Evolutionary conservation across 2,888 invertebrate genomes (phyloP), one percentile per base, ranked within the genome.

Genomic region (Patella pellucida): DNA sequence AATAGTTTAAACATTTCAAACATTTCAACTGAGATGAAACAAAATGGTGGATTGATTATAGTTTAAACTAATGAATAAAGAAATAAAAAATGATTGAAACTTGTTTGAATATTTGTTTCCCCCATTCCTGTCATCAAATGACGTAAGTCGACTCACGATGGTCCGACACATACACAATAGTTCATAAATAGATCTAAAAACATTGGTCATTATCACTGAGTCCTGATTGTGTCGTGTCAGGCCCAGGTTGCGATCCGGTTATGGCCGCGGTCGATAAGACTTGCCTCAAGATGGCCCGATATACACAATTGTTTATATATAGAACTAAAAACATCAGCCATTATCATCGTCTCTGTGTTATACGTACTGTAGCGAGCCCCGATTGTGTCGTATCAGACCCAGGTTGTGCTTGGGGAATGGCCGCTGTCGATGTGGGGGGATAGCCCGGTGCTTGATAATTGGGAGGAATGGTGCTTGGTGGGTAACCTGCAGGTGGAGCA

Each of bases 331-430:
- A 54, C 15, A 16, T 16, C 1, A 7, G 16, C 54, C n/a, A 54
- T 16, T 16, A n/a, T 62, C 23, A 62, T 23, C 62, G 73, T 73
- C 84, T 78, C 1, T 82, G 83, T 16, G 82, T 82, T 51, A 84
- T 82, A 71, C 82, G 78, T 0, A 84, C 84, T 62, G 80, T 81
- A 41, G 84, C 78, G 41, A 84, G 76, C 68, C 75, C 74, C 27
- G 80, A 78, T 50, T 75, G 73, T n/a, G 74, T 72, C 23, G 70
- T 62, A 68, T 75, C 74, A 52, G 79, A 74, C 16, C 77, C 79
- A 7, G 76, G 78, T 12, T 27, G 52, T 19, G 70, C 71, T 41
- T 71, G 77, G 12, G 75, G 72, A 27, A 77, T 71, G 3, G 71
- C 75, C 11, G 72, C 67, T 16, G 72, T 62, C 51, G 78, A 80